Base-by-base conservation (phyloP, 2,888 invertebrate species). In the Petrophora chlorosata region DNA sequence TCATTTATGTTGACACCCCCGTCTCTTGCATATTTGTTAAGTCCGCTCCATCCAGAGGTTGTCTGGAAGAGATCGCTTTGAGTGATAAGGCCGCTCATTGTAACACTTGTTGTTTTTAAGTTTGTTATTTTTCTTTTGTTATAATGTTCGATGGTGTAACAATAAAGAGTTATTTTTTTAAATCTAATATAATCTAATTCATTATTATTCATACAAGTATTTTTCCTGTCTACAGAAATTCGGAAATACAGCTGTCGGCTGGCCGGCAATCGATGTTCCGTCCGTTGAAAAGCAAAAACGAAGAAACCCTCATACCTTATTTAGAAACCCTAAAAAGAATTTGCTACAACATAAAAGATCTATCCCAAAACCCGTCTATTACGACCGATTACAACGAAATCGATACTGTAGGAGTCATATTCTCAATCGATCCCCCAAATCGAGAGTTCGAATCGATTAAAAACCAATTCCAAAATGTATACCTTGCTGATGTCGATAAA, bases 391-490 rank as follows among this genome's bases (percentile, higher is more conserved):
- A 93, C 67, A 92, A 92, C 52, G 96, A 96, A 88, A 90, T 95
- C 55, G 96, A 96, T 79, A 92, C 94, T 5, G 91, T 94, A 3
- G 96, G 96, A 1, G 64, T 95, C 2, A 90, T 96, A 25, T 88
- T 94, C 14, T 77, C 86, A 45, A 84, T 93, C 23, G 91, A 91
- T 53, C 88, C 91, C 14, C 73, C 86, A 15, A 83, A 80, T 14
- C 69, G 78, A 48, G 84, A 86, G 8, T 84, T 85, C 40, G 76
- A 84, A 40, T 73, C 75, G 22, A 68, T 53, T 23, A 79, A 79
- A 50, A 75, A 79, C 45, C 69, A 70, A 2, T 87, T 85, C 42
- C 94, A 94, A 78, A 91, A 92, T 47, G 79, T 94, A 0, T 94
- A 92, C 77, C 35, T 94, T 10, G 78, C 92, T 0, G 94, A 94